Evolutionary conservation across 1,140 invertebrate species (phyloP).

Genomic region (Brachionus sp.): DNA sequence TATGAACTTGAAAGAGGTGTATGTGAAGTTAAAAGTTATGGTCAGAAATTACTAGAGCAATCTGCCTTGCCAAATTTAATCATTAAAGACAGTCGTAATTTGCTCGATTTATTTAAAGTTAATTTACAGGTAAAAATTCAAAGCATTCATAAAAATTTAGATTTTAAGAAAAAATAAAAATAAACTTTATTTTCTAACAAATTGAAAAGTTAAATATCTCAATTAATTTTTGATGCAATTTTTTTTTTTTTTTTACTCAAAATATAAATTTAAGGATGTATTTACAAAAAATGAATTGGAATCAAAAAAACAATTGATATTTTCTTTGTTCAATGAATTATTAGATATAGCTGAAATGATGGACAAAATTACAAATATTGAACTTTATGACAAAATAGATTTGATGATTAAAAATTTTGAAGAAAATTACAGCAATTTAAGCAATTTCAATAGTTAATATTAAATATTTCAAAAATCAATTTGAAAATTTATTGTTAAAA

Average conservation of each 20-base stretch:
- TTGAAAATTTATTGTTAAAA: too few relatives aligned
- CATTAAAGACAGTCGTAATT: not conserved
- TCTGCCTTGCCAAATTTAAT: not conserved
- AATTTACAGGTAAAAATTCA: constrained; percentile 22
- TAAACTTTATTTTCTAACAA: too few relatives aligned
- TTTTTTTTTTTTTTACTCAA: not conserved
- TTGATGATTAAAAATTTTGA: not conserved
- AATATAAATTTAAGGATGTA: not conserved
- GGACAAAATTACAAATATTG: not conserved
- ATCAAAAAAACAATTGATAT: not conserved
- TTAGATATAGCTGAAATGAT: not conserved
- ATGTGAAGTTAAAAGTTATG: constrained; percentile 13
- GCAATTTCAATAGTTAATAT: not conserved
- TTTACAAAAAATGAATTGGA: constrained; percentile 6
- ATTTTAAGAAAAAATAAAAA: not conserved
- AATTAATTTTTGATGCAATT: not conserved
- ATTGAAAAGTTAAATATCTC: too few relatives aligned
- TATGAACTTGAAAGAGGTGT: constrained; percentile 6
- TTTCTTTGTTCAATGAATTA: not conserved
- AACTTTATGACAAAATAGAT: not conserved
- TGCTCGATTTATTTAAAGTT: not conserved
- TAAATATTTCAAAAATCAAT: too few relatives aligned
- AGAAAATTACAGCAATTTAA: not conserved
- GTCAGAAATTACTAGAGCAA: not conserved
- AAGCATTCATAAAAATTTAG: too few relatives aligned